Evolutionary conservation across 2,797 vertebrate genomes (phyloP), one percentile per base, ranked within the genome.

Genomic region (Lacerta agilis): DNA sequence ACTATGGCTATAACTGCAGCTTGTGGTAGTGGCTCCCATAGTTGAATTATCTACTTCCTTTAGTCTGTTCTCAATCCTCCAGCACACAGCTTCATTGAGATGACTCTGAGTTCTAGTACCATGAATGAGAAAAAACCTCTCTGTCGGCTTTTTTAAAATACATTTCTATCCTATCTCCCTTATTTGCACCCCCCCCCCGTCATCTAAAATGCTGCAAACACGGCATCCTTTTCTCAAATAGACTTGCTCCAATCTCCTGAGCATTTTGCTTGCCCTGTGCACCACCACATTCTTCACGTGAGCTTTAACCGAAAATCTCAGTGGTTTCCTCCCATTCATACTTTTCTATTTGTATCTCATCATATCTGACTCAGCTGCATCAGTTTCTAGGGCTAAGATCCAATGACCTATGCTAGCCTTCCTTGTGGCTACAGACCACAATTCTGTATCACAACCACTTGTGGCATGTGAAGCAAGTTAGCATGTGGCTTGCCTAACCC

Each of bases 271-370:
- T 71, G 27, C n/a, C 67, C 25, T 71, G 2, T 5, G 20, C 18
- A 61, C 58, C 18, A 61, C 58, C 58, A 55, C 49, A 61, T 61
- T 92, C 88, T 67, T 33, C 8, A 58, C 67, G 69, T 78, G 91
- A 41, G 55, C 41, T 83, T 43, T 84, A 72, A 58, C 0, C 0
- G 23, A 73, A 58, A 86, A 8, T 18, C 20, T 5, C 83, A 77
- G 73, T 2, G 33, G 5, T 18, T 4, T 58, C 45, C 82, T 69
- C 49, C 49, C 79, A 82, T 67, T 67, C 67, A 89, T 4, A 33
- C 27, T 11, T 80, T 18, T 66, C 27, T 3, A 72, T 83, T 83
- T 79, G n/a, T 58, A 58, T 20, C n/a, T 72, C 86, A 87, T n/a
- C 83, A 64, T 45, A 3, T 91, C 43, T 82, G n/a, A 87, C 69